Evolutionary conservation across 2,113 vertebrate species (phyloP), one percentile per base, ranked within the genome.

Genomic region (Hemiprocne comata): DNA sequence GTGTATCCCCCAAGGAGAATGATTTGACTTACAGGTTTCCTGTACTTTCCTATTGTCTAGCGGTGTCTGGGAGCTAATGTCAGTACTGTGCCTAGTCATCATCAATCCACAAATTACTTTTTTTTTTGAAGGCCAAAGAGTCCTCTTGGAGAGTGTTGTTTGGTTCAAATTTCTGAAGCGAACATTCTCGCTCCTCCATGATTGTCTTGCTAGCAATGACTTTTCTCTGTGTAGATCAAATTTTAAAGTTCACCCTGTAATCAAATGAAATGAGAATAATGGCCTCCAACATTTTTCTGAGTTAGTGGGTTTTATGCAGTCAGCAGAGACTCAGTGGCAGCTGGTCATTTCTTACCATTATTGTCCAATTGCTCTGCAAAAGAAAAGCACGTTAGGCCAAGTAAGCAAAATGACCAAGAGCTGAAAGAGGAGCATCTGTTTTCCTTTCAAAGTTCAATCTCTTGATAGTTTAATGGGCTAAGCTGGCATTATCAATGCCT

Each of bases 121-220:
- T 20, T 62, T 46, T 23, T 62, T 58, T 23, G 38, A 85, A 88
- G 85, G 57, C 75, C 34, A 73, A 74, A 81, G 77, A 4, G 8
- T 60, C 60, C 29, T 95, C 67, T 78, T 8, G 5, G 60, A 71
- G 55, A 53, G 23, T 3, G 0, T 19, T n/a, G 11, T 48, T 86
- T 67, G 34, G 65, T 86, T 93, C 54, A 61, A 13, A 34, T 78
- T 88, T 94, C 80, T 67, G 54, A 78, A 54, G 65, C 19, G 67
- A 90, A 17, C 34, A 11, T 77, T 93, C 36, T 94, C 3, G 2
- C 8, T 69, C 0, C 0, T 38, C 33, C 0, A 0, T 34, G 46
- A 73, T 26, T 0, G 0, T 53, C 64, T 88, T 65, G 11, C 33
- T 33, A 86, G 28, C 0, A 0, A 61, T 2, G 11, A 17, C 44